A percentile compares a stretch with the other conserved stretches of the same genome.
These are phyloP conservation scores for Channa striata DNA, from an alignment of 2,797 vertebrate genomes.

Conservation along the genomic window DNA sequence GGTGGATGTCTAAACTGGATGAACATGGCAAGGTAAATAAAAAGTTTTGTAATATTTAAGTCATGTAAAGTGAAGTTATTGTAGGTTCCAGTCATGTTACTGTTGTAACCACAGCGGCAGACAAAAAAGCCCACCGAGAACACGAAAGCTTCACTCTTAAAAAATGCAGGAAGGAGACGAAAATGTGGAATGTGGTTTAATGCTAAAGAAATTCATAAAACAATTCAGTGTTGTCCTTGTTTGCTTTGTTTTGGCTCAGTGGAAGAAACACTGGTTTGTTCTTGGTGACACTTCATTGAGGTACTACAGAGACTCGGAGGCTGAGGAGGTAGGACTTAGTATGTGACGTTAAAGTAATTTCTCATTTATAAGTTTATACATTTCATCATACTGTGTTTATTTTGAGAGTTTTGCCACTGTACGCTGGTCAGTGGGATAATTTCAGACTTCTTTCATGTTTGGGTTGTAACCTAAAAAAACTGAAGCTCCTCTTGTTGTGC, in stretches of 20 bases:
- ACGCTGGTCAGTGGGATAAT: neutral
- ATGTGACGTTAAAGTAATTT: neutral
- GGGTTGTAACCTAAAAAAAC: neutral
- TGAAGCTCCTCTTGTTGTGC: conserved; percentile 36
- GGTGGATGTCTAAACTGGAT: conserved; percentile 96
- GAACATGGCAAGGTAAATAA: conserved; percentile 89
- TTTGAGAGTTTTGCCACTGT: neutral
- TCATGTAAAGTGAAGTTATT: neutral
- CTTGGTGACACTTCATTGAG: conserved; percentile 88
- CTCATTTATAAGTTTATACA: neutral
- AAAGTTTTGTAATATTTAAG: neutral
- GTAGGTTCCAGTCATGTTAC: neutral
- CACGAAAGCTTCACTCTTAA: neutral
- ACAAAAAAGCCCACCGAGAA: neutral
- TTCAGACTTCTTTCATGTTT: neutral
- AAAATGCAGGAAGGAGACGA: neutral
- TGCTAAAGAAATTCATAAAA: neutral
- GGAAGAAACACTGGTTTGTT: conserved; percentile 98
- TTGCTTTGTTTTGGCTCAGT: conserved; percentile 81
- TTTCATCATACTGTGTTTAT: neutral
- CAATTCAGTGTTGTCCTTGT: neutral
- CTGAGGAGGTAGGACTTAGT: conserved; percentile 90
- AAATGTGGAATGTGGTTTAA: neutral
- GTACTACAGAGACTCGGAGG: conserved; percentile 93
- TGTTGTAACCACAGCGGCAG: conserved; percentile 13